These are phyloP conservation scores for Erannis defoliaria DNA, from an alignment of 2,888 invertebrate species.

Conservation along the genomic window DNA sequence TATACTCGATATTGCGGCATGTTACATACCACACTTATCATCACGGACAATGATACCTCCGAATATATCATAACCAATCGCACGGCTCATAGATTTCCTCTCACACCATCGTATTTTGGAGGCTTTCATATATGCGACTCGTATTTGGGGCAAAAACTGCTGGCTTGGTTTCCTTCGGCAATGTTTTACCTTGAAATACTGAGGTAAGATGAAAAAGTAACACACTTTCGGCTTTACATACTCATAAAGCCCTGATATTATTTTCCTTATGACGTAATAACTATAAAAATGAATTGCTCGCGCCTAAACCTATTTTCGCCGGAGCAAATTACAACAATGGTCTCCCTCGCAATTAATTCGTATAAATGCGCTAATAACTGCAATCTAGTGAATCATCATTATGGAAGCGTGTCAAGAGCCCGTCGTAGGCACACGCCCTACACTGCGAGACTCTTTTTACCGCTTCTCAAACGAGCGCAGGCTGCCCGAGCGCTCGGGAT, in stretches of 20 bases:
- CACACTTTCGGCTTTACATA: conserved; percentile 14
- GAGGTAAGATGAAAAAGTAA: conserved; percentile 20
- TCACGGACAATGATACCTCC: conserved; percentile 41
- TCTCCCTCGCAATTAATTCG: conserved; percentile 52
- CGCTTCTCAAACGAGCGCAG: conserved; percentile 30
- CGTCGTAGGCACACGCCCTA: conserved; percentile 57
- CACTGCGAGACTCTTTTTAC: conserved; percentile 45
- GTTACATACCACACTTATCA: conserved; percentile 48
- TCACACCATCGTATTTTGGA: conserved; percentile 32
- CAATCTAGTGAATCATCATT: conserved; percentile 70
- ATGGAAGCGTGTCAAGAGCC: conserved; percentile 71
- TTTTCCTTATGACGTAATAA: conserved; percentile 35
- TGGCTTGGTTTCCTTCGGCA: conserved; percentile 14
- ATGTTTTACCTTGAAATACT: conserved; percentile 27
- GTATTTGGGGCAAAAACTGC: conserved; percentile 23
- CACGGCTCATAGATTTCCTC: conserved; percentile 40
- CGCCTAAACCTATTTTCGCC: conserved; percentile 39
- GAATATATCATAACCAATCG: conserved; percentile 42
- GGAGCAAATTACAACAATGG: conserved; percentile 42
- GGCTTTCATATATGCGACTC: conserved; percentile 36
- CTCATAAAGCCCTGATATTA: conserved; percentile 20
- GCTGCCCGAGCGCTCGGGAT: conserved; percentile 26
- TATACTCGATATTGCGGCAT: conserved; percentile 45
- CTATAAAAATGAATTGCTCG: conserved; percentile 43
- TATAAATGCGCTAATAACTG: conserved; percentile 64